Percentiles rank a stretch among this genome's conserved stretches.
phyloP scores from a whole-genome alignment of 2,113 vertebrate species.

The Calyptommatus sinebrachiatus region DNA sequence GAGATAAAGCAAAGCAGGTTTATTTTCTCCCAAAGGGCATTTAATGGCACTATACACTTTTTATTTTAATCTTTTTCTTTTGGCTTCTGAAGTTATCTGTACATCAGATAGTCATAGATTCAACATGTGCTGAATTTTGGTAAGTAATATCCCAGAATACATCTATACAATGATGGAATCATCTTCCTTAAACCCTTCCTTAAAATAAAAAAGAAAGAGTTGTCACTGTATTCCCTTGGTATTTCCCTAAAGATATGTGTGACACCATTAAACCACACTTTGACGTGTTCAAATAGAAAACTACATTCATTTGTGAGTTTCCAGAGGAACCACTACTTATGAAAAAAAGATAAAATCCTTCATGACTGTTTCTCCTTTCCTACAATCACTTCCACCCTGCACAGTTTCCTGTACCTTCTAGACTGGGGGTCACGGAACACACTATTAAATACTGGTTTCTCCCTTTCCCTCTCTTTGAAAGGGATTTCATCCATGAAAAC shows the following conservation, averaged over 20 bases:
- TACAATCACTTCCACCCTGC: not conserved
- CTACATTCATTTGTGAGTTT: not conserved
- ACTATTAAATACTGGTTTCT: not conserved
- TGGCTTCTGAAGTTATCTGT: constrained; percentile 7
- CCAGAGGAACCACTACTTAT: not conserved
- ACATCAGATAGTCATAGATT: not conserved
- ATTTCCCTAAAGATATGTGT: not conserved
- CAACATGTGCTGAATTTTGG: not conserved
- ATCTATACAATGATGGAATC: accelerated
- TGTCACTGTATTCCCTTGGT: not conserved
- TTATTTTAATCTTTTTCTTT: not conserved
- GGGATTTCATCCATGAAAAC: too few relatives aligned
- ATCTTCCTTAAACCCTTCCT: not conserved
- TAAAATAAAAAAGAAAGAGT: accelerated
- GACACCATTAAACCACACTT: not conserved
- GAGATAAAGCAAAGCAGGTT: not conserved
- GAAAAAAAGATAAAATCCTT: not conserved
- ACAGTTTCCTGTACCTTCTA: not conserved
- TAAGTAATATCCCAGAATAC: not conserved
- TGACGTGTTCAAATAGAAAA: too few relatives aligned
- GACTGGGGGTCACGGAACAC: not conserved
- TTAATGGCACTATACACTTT: not conserved
- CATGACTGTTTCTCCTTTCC: not conserved
- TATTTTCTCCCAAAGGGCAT: not conserved
- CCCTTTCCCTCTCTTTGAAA: not conserved